phyloP scores from a whole-genome alignment of 2,113 vertebrate species.

The Climacteris rufus region DNA sequence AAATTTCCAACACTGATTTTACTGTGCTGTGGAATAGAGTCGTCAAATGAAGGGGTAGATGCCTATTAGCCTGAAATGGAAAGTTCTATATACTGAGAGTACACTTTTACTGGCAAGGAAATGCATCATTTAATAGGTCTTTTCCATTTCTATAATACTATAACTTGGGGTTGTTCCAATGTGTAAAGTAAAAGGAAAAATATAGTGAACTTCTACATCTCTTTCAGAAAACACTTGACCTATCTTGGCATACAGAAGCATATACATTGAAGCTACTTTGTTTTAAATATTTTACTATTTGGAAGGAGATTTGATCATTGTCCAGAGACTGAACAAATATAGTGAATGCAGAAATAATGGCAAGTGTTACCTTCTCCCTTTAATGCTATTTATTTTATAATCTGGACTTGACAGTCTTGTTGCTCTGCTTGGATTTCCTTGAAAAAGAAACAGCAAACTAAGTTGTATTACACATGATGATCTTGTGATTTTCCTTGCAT shows the following conservation, averaged over 20 bases:
- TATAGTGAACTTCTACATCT: background rate
- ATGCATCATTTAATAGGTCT: slow-evolving; percentile 2
- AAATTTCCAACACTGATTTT: slow-evolving; percentile 64
- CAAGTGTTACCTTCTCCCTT: background rate
- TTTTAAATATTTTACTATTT: slow-evolving; percentile 36
- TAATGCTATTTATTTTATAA: slow-evolving; percentile 3
- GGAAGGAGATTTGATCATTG: slow-evolving; percentile 24
- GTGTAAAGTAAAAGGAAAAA: slow-evolving; percentile 16
- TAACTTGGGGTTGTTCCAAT: background rate
- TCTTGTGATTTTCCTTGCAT: background rate
- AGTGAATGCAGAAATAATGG: slow-evolving; percentile 15
- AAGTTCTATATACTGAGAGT: slow-evolving; percentile 12
- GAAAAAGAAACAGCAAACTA: background rate
- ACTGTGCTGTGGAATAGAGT: slow-evolving; percentile 58
- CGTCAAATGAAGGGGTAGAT: slow-evolving; percentile 58
- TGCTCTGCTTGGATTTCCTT: background rate
- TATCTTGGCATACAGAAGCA: background rate
- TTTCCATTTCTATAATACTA: slow-evolving; percentile 8
- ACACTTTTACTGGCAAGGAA: background rate
- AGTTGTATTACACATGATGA: background rate
- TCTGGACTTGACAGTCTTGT: background rate
- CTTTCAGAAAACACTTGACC: background rate
- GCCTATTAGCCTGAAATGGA: slow-evolving; percentile 62
- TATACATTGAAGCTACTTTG: slow-evolving; percentile 7
- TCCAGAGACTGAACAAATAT: background rate